These are phyloP conservation scores for Beroe forskalii DNA, from an alignment of 37 sponge, comb jelly and placozoan genomes.

Conservation along the genomic window DNA sequence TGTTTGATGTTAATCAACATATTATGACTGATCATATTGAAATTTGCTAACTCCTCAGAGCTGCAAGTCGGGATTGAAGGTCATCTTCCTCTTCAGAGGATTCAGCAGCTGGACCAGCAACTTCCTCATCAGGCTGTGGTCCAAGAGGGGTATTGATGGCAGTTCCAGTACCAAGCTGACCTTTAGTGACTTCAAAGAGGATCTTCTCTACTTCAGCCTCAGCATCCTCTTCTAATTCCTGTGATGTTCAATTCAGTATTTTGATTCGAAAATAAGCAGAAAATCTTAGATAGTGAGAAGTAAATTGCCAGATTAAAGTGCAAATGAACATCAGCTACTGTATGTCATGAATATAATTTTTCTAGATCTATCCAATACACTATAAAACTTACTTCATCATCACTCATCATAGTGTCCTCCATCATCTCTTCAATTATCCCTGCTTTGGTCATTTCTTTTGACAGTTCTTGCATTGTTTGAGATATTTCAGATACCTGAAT, in stretches of 20 bases:
- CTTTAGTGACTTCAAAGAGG: conserved; percentile 91
- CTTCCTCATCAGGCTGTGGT: background rate
- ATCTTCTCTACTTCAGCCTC: conserved; percentile 93
- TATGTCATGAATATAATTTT: too few relatives aligned
- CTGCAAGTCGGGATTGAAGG: conserved; percentile 57
- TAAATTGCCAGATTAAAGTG: too few relatives aligned
- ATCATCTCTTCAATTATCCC: conserved; percentile 97
- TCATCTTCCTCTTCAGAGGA: conserved; percentile 44
- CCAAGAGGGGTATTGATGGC: conserved; percentile 27
- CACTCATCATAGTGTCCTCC: conserved; percentile 94
- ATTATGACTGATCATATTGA: too few relatives aligned
- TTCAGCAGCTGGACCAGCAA: conserved; percentile 22
- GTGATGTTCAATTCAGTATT: too few relatives aligned
- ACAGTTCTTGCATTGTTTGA: conserved; percentile 86
- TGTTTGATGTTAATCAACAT: too few relatives aligned
- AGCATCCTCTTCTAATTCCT: conserved; percentile 89
- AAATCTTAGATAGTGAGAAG: background rate
- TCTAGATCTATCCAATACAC: too few relatives aligned
- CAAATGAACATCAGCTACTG: too few relatives aligned
- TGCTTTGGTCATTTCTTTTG: conserved; percentile 96
- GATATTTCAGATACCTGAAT: conserved; percentile 80
- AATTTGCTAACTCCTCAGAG: conserved; percentile 43
- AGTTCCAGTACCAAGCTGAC: conserved; percentile 67
- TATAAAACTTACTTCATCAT: conserved; percentile 78
- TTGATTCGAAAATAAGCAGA: background rate